A percentile compares a stretch with the other conserved stretches of the same genome.
Evolutionary conservation across 2,113 vertebrate species (phyloP).

Genomic region (Perca flavescens): DNA sequence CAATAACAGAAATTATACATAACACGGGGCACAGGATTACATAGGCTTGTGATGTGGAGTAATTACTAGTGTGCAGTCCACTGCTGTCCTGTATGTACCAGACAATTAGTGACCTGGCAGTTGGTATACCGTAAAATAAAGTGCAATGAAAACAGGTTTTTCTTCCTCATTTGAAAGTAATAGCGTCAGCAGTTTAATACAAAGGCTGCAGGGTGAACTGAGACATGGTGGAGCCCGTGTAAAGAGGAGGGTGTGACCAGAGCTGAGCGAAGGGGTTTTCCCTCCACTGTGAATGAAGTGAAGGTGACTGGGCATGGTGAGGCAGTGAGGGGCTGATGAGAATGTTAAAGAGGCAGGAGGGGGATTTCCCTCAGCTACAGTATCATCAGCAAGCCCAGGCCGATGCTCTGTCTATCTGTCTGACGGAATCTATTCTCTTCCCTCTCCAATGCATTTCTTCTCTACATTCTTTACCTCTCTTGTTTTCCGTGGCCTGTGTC

Average conservation of each 20-base stretch:
- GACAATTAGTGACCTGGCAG: not conserved
- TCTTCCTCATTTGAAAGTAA: constrained; percentile 24
- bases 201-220: constrained; percentile 50
- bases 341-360: constrained; percentile 65
- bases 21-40: not conserved
- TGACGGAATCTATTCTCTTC: constrained; percentile 22
- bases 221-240: constrained; percentile 11
- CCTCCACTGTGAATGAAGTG: constrained; percentile 56
- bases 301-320: constrained; percentile 47
- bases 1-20: not conserved
- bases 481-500: not conserved
- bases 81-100: not conserved
- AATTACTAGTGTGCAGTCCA: not conserved
- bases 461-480: not conserved
- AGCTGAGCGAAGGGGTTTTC: constrained; percentile 55
- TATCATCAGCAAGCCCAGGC: constrained; percentile 29
- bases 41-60: not conserved
- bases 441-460: not conserved
- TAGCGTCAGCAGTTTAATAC: constrained; percentile 55
- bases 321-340: constrained; percentile 59
- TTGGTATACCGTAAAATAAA: not conserved
- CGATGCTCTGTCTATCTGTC: constrained; percentile 11
- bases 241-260: constrained; percentile 21
- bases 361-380: constrained; percentile 57
- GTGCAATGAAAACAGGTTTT: not conserved